phyloP scores from a whole-genome alignment of 1,140 invertebrate species.

The Bombus sibiricus region DNA sequence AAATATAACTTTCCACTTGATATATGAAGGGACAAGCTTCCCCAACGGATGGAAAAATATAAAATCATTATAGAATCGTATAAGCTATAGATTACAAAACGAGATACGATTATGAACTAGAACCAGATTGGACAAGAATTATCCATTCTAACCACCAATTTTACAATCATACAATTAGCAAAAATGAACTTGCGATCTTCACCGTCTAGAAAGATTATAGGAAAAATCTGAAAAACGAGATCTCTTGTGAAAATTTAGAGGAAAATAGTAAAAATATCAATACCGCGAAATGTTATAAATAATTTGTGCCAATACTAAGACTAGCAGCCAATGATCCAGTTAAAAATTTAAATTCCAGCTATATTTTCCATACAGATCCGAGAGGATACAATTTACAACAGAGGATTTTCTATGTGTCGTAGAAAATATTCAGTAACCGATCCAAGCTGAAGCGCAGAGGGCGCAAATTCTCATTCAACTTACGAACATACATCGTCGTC shows the following conservation, averaged over 20 bases:
- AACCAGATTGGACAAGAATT: too few species aligned
- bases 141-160: too few species aligned
- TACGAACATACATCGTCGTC: slow-evolving; percentile 27
- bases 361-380: not conserved
- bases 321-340: too few species aligned
- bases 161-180: too few species aligned
- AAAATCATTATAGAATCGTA: too few species aligned
- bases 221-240: not conserved
- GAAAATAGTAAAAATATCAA: not conserved
- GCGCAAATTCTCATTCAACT: slow-evolving; percentile 36
- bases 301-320: not conserved
- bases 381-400: slow-evolving; percentile 17
- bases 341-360: slow-evolving; percentile 1
- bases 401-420: not conserved
- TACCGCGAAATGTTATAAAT: not conserved
- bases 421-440: slow-evolving; percentile 27
- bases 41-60: too few species aligned
- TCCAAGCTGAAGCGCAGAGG: not conserved
- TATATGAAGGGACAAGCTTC: too few species aligned
- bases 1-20: too few species aligned
- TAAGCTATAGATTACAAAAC: too few species aligned
- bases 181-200: not conserved
- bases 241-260: too few species aligned
- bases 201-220: not conserved
- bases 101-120: too few species aligned